phyloP scores from a whole-genome alignment of 2,888 invertebrate genomes.

The Aspidiotus destructor region DNA sequence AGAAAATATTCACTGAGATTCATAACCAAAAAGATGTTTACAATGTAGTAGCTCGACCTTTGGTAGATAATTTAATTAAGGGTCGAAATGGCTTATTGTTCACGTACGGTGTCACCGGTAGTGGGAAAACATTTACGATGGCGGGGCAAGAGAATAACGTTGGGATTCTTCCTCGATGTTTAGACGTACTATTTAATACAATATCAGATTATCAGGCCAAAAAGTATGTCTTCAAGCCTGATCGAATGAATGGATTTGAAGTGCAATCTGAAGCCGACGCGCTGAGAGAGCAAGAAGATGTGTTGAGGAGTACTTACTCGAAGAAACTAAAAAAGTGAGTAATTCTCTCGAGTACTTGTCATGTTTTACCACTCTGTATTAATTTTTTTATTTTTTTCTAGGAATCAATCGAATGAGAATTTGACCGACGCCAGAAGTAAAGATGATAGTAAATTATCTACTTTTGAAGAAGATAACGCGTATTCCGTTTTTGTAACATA shows the following conservation, averaged over 20 bases:
- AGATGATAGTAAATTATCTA: constrained; percentile 49
- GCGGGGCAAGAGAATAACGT: constrained; percentile 57
- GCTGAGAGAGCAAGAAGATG: constrained; percentile 51
- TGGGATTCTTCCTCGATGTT: constrained; percentile 77
- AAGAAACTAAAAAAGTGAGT: constrained; percentile 42
- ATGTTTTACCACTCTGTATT: neutral
- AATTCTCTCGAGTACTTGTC: constrained; percentile 12
- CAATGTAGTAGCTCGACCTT: constrained; percentile 69
- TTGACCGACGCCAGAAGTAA: constrained; percentile 50
- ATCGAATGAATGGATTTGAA: constrained; percentile 88
- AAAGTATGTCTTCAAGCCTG: constrained; percentile 86
- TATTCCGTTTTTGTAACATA: constrained; percentile 90
- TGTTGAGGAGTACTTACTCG: neutral
- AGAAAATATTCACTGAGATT: constrained; percentile 72
- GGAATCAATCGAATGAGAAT: constrained; percentile 45
- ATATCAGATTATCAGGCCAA: constrained; percentile 58
- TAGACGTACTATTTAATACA: constrained; percentile 88
- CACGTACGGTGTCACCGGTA: constrained; percentile 90
- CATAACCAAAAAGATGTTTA: constrained; percentile 75
- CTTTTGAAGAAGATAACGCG: constrained; percentile 70
- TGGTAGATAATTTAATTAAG: constrained; percentile 73
- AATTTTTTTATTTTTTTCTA: constrained; percentile 36
- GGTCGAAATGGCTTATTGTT: constrained; percentile 90
- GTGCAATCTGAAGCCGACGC: constrained; percentile 82
- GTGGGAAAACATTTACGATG: constrained; percentile 96